Base-by-base conservation (phyloP, 2,797 vertebrate genomes). In the Passerculus sandwichensis region DNA sequence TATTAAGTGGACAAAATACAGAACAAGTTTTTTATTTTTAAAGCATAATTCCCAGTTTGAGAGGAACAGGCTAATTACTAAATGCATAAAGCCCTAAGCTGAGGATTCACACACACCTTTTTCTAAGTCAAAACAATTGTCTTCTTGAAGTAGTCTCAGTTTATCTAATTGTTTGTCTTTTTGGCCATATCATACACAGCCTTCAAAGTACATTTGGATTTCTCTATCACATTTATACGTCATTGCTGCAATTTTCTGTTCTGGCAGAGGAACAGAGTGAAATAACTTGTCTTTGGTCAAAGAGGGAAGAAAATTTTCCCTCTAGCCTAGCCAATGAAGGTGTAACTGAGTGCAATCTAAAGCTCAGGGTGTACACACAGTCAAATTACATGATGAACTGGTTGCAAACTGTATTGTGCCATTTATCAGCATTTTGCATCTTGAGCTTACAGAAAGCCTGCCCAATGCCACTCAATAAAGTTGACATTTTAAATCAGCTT, bases 401-500 rank as follows among this genome's bases (percentile, higher is more conserved):
- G 32, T 15, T 62, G n/a, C 70, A 71, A 61, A 72, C 30, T 40
- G 2, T 5, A 65, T 57, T 29, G 60, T n/a, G 47, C 3, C 22
- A 15, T 45, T 93, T 67, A 93, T 60, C 75, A 91, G 60, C 48
- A 67, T 65, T 83, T 57, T 85, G 70, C 48, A 88, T 59, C 27
- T 75, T 57, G 54, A 80, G 66, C 38, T 89, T 48, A 75, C 5
- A 3, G 44, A 78, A 84, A 88, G 40, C 26, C 66, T 85, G 69
- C 47, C 42, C 76, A 59, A 22, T 2, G 9, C 47, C 53, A 27
- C 34, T 91, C 82, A 94, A 59, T 70, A 34, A 69, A 59, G 50
- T 34, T 75, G 48, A 40, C 48, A 83, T 77, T 88, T 88, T 64
- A 91, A 64, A 93, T 75, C 57, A 88, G 82, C 23, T 83, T 93